Evolutionary conservation across 2,797 vertebrate genomes (phyloP).

Genomic region (Dermochelys coriacea): DNA sequence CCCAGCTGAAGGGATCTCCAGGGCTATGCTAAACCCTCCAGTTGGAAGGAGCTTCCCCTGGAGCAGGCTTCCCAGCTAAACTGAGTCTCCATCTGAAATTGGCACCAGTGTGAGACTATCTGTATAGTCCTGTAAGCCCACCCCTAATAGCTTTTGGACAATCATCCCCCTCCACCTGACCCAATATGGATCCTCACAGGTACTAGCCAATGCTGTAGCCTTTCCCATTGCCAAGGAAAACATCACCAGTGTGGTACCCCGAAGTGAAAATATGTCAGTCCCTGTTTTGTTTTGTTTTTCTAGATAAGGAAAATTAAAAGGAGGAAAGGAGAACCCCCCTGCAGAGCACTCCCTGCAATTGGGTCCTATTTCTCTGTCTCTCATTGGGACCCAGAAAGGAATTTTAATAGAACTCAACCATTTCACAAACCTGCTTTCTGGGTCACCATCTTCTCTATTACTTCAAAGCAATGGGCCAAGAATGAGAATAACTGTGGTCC

Average conservation of each 20-base stretch:
- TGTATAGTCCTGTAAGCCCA: neutral
- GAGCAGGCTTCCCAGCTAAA: neutral
- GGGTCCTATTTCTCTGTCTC: neutral
- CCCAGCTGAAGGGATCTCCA: neutral
- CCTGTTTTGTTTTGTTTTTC: fast-evolving
- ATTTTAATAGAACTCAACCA: neutral
- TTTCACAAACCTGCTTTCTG: neutral
- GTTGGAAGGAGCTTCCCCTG: no score
- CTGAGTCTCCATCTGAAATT: neutral
- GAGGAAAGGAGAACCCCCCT: neutral
- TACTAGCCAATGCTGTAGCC: neutral
- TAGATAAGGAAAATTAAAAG: neutral
- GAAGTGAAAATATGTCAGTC: neutral
- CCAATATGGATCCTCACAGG: neutral
- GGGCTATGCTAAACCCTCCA: no score
- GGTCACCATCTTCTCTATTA: neutral
- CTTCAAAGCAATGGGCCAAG: neutral
- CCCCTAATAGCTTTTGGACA: neutral
- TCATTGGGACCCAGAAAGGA: neutral
- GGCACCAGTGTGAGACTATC: neutral
- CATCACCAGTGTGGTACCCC: neutral
- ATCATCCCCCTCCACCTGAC: neutral
- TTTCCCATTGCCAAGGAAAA: neutral
- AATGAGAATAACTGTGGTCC: neutral
- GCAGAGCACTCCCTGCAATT: neutral